Evolutionary conservation across 1,140 invertebrate genomes (phyloP), one percentile per base, ranked within the genome.

Genomic region (Harpegnathos saltator): DNA sequence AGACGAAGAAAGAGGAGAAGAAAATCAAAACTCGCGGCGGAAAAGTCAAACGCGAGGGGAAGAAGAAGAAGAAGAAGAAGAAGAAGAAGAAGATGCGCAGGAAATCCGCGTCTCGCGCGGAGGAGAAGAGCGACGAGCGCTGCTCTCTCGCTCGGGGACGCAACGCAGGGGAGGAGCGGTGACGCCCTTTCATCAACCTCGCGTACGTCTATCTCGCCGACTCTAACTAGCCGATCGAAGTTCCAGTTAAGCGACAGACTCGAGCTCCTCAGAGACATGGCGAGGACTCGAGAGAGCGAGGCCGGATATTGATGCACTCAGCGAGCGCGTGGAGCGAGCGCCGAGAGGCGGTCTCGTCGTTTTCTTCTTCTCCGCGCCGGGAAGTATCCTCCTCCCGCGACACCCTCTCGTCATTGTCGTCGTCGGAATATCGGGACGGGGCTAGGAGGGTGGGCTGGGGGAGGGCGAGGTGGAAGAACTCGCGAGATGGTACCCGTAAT

Each of bases 291-390:
- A 69, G 48, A 29, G 44, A 14, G 33, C 22, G 22, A 33, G 50
- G 61, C 38, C 50, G 56, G 77, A 82, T 81, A 81, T 74, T 71
- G 77, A 85, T 86, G 65, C 59, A 71, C 22, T 69, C 29, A 11
- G 3, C n/a, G 56, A 48, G 58, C 56, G 63, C 63, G 48, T 59
- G 12, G 26, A 77, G 33, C 52, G 56, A 80, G 65, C 44, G 62
- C 44, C 19, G 56, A 22, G 3, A 17, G 22, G 52, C 50, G 63
- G 33, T 38, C n/a, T n/a, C 56, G 24, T 22, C 33, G n/a, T 48
- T 19, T 68, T 58, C 63, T 62, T 71, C n/a, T n/a, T n/a, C n/a
- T 85, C 19, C 33, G 50, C 33, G 50, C 33, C n/a, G 22, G 52
- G 62, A 24, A 71, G 17, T 44, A 44, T 71, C 24, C 26, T 29